Base-by-base conservation (phyloP, 2,113 vertebrate genomes). In the Pangasianodon hypophthalmus region DNA sequence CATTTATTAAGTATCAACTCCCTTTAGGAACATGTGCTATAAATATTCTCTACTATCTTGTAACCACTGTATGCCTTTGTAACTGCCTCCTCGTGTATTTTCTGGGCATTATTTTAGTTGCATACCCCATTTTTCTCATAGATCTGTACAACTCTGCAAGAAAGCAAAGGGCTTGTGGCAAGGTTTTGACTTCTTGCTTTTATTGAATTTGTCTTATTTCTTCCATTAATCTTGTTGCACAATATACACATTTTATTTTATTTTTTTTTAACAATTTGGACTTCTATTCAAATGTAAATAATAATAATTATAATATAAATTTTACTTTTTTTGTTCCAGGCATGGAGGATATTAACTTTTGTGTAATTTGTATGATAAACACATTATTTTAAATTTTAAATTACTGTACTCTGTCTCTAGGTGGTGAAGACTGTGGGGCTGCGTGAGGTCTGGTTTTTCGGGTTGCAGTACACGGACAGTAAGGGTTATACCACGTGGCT, bases 371-470 rank as follows among this genome's bases (percentile, higher is more conserved):
- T 52, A 16, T 79, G 44, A 79, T 29, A 81, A 77, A 24, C 11
- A 2, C 6, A 32, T 82, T 6, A 54, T 54, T 32, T n/a, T 9
- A 18, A 48, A 79, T 5, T 14, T 26, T 6, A 6, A 32, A 19
- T 6, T 3, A 44, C 56, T 89, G 18, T 79, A 6, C 32, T 90
- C 41, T 86, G 54, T 24, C 64, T 90, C 14, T 89, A 99, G 98
- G 98, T 99, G 93, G 98, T 99, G 91, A 99, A 99, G 96, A 99
- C 98, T 0, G 98, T 99, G 93, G 98, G 98, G 50, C 96, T 99
- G 69, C 96, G 98, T 92, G 98, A 99, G 93, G 98, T 99, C 48
- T 99, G 98, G 98, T 99, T 99, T 96, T 99, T 99, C 92, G 98
- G 98, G 56, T 96, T 99, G 2, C 98, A 99, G 93, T 99, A 99